Percentiles rank a stretch among this genome's conserved stretches.
phyloP scores from a whole-genome alignment of 2,888 invertebrate genomes.

The Ormyrus pomaceus region DNA sequence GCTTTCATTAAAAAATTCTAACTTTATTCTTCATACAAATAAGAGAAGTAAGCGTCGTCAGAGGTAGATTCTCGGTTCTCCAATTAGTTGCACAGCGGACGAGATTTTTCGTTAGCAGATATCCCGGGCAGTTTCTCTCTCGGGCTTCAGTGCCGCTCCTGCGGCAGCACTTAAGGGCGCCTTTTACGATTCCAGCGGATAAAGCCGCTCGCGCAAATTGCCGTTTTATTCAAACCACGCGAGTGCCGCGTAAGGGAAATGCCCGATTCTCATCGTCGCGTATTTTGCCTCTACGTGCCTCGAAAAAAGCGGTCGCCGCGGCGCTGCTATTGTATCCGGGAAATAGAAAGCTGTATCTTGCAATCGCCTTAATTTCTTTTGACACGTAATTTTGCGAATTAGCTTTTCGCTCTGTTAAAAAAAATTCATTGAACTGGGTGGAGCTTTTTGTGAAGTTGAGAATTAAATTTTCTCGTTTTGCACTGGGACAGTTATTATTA shows the following conservation, averaged over 20 bases:
- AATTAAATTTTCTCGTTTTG: too few relatives aligned
- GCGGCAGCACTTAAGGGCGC: neutral
- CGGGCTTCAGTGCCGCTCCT: neutral
- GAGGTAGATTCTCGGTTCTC: neutral
- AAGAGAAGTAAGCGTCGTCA: too few relatives aligned
- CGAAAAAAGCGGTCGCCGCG: neutral
- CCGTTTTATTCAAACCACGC: slow-evolving; percentile 40
- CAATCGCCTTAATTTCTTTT: neutral
- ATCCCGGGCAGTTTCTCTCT: neutral
- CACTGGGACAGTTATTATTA: too few relatives aligned
- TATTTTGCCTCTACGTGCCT: neutral
- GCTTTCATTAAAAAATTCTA: too few relatives aligned
- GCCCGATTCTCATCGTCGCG: neutral
- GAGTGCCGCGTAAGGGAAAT: slow-evolving; percentile 4
- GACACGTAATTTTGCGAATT: too few relatives aligned
- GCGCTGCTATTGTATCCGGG: neutral
- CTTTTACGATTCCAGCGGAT: slow-evolving; percentile 18
- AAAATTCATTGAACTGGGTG: too few relatives aligned
- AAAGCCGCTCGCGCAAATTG: slow-evolving; percentile 31
- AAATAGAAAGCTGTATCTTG: slow-evolving; percentile 14
- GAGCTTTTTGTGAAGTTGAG: too few relatives aligned
- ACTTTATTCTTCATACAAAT: too few relatives aligned
- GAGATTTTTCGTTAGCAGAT: neutral
- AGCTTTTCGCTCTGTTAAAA: too few relatives aligned
- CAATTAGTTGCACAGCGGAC: slow-evolving; percentile 6